phyloP scores from a whole-genome alignment of 2,797 vertebrate species.

The Lateolabrax maculatus region DNA sequence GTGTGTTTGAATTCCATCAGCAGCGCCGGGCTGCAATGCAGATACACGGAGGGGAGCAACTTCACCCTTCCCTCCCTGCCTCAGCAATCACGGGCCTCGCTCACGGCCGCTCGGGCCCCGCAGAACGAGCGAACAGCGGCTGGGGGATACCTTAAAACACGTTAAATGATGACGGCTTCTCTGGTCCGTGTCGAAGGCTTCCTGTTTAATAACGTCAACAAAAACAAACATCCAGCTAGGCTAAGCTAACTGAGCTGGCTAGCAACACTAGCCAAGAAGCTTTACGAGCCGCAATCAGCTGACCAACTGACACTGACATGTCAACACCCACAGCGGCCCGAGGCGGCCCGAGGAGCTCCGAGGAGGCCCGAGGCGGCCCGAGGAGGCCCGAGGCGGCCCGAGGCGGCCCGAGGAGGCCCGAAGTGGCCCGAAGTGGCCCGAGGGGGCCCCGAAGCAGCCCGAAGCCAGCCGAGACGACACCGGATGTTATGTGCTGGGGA shows the following conservation, averaged over 20 bases:
- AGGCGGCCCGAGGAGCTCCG: not conserved
- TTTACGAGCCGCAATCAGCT: slow-evolving; percentile 80
- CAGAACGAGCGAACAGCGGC: not conserved
- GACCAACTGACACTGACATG: slow-evolving; percentile 76
- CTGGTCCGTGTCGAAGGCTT: not conserved
- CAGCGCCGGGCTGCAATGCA: slow-evolving; percentile 87
- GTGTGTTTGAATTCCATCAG: slow-evolving; percentile 88
- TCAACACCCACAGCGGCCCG: slow-evolving; percentile 64
- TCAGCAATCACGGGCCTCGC: too few species aligned
- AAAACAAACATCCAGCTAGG: slow-evolving; percentile 72
- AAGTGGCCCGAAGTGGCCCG: not conserved
- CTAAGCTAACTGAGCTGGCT: slow-evolving; percentile 74
- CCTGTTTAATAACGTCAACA: slow-evolving; percentile 46
- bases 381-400: not conserved
- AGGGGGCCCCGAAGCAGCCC: not conserved
- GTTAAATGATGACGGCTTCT: not conserved
- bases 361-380: not conserved
- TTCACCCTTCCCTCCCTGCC: slow-evolving; percentile 76
- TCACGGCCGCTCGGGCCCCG: too few species aligned
- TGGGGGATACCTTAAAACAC: not conserved
- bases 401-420: too few species aligned
- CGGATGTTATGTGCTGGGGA: not conserved
- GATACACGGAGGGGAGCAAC: slow-evolving; percentile 76
- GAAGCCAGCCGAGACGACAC: not conserved
- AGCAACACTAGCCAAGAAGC: slow-evolving; percentile 43